Conservation (phyloP, 2,888 invertebrate genomes). For the Hymenopus coronatus region DNA sequence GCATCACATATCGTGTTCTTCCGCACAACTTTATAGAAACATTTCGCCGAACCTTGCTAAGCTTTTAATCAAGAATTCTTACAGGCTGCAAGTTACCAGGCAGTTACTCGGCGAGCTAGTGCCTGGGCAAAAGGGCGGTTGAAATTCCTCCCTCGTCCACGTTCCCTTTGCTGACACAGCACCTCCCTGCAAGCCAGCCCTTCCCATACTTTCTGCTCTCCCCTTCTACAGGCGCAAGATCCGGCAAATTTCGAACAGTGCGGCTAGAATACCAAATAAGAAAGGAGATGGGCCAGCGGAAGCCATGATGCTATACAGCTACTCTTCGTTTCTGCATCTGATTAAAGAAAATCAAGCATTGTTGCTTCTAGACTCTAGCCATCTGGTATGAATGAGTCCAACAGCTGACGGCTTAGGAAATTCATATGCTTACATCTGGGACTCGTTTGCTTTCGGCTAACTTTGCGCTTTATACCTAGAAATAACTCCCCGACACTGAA, state of each 20-base stretch:
- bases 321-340: not conserved
- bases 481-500: no score
- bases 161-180: conserved; percentile 29
- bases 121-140: conserved; percentile 7
- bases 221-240: conserved; percentile 5
- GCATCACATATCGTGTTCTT: not conserved
- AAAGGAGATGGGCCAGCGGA: not conserved
- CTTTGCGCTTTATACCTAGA: no score
- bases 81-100: not conserved
- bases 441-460: no score
- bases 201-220: not conserved
- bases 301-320: not conserved
- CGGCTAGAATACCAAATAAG: conserved; percentile 28
- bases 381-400: no score
- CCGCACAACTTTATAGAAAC: not conserved
- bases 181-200: not conserved
- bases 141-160: conserved; percentile 26
- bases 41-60: not conserved
- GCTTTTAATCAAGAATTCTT: not conserved
- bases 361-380: not conserved
- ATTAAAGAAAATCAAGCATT: not conserved
- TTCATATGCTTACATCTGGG: no score
- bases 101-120: not conserved
- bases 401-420: no score
- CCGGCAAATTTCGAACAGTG: conserved; percentile 26